Evolutionary conservation across 2,797 vertebrate genomes (phyloP).

Genomic region (Sandelia bainsii): DNA sequence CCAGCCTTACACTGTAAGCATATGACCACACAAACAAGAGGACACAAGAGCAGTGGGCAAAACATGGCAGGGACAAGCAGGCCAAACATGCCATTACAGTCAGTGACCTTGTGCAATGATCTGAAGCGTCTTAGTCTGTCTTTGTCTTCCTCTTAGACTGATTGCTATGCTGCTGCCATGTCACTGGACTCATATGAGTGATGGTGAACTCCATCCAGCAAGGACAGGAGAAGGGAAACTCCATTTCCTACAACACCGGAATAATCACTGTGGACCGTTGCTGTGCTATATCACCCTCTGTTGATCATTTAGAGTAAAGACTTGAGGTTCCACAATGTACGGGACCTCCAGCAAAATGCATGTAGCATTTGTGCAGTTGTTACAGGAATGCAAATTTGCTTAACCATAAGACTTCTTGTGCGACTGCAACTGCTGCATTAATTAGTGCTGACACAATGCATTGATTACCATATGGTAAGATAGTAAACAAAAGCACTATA

Average conservation of each 20-base stretch:
- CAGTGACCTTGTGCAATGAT: constrained; percentile 50
- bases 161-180: constrained; percentile 55
- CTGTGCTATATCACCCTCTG: constrained; percentile 65
- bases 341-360: neutral
- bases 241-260: constrained; percentile 52
- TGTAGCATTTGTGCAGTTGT: neutral
- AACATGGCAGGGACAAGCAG: constrained; percentile 17
- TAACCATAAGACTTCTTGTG: neutral
- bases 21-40: neutral
- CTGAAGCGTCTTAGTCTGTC: constrained; percentile 25
- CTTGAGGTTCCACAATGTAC: neutral
- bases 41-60: neutral
- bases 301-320: constrained; percentile 36
- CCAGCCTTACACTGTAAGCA: too few relatives aligned
- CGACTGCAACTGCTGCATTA: neutral
- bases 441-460: neutral
- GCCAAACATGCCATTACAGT: constrained; percentile 23
- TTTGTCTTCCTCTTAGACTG: constrained; percentile 56
- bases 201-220: constrained; percentile 66
- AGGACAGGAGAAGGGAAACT: constrained; percentile 51
- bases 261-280: constrained; percentile 27
- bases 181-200: constrained; percentile 56
- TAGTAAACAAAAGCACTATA: neutral
- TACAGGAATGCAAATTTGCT: neutral
- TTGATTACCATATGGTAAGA: neutral